Conservation (phyloP, 2,797 vertebrate species). For the Pipistrellus pipistrellus region DNA sequence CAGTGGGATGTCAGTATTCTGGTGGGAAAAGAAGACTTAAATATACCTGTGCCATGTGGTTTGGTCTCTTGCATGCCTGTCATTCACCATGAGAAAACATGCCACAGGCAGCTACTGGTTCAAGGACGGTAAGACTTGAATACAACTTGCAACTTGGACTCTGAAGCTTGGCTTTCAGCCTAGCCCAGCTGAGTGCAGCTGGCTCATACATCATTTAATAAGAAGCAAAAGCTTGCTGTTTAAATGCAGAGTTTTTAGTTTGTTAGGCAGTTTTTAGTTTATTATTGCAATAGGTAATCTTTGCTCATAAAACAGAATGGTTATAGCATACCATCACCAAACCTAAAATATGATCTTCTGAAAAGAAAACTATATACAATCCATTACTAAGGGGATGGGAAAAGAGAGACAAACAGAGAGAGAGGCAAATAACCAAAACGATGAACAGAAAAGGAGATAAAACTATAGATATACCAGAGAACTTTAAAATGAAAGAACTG, state of each 20-base stretch:
- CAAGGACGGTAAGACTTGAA: background rate
- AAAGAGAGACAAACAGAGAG: no score
- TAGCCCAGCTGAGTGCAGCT: background rate
- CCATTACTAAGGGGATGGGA: background rate
- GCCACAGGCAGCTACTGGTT: background rate
- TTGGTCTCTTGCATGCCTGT: background rate
- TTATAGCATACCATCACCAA: background rate
- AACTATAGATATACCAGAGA: no score
- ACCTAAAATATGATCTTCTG: background rate
- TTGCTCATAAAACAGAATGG: background rate
- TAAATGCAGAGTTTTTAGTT: background rate
- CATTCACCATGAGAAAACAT: background rate
- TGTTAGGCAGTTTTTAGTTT: background rate
- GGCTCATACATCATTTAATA: background rate
- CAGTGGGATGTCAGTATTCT: background rate
- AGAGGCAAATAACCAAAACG: background rate
- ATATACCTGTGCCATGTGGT: background rate
- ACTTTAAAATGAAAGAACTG: background rate
- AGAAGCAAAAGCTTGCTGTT: conserved; percentile 18
- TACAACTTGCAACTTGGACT: background rate
- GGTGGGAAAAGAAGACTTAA: background rate
- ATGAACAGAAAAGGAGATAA: background rate
- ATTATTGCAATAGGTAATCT: background rate
- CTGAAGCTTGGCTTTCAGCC: background rate
- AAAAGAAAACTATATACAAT: background rate